These are phyloP conservation scores for Volucella inanis DNA, from an alignment of 2,888 invertebrate genomes.

Conservation along the genomic window DNA sequence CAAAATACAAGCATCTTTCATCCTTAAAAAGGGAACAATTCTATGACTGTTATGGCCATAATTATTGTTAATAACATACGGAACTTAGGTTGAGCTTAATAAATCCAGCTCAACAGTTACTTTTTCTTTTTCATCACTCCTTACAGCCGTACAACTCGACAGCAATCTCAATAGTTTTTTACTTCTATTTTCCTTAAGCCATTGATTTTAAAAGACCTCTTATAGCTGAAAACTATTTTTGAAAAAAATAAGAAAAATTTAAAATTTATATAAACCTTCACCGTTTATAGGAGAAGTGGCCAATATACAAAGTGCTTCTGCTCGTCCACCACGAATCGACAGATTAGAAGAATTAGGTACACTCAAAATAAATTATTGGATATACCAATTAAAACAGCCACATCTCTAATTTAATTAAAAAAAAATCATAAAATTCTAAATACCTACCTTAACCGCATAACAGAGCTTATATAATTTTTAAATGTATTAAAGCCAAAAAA, in stretches of 20 bases:
- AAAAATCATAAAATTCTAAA: constrained; percentile 36
- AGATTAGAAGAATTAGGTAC: constrained; percentile 82
- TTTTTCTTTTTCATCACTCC: not conserved
- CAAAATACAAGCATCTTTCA: too few species aligned
- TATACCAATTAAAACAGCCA: constrained; percentile 28
- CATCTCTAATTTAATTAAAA: constrained; percentile 9
- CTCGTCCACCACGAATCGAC: constrained; percentile 81
- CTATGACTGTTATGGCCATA: too few species aligned
- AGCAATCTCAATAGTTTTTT: constrained; percentile 43
- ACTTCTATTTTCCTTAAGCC: not conserved
- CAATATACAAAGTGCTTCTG: constrained; percentile 43
- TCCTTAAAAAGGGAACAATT: too few species aligned
- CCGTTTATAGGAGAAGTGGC: constrained; percentile 64
- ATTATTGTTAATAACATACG: too few species aligned
- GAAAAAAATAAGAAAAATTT: not conserved
- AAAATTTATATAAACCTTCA: constrained; percentile 29
- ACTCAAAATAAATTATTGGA: constrained; percentile 68
- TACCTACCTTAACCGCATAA: constrained; percentile 38
- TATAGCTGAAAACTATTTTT: not conserved
- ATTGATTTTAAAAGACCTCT: constrained; percentile 10
- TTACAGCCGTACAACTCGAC: not conserved
- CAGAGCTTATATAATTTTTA: constrained; percentile 68
- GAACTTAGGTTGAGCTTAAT: too few species aligned
- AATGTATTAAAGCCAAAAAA: constrained; percentile 47
- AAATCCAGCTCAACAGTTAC: too few species aligned